Base-by-base conservation (phyloP, 2,797 vertebrate species). In the Dallia pectoralis region DNA sequence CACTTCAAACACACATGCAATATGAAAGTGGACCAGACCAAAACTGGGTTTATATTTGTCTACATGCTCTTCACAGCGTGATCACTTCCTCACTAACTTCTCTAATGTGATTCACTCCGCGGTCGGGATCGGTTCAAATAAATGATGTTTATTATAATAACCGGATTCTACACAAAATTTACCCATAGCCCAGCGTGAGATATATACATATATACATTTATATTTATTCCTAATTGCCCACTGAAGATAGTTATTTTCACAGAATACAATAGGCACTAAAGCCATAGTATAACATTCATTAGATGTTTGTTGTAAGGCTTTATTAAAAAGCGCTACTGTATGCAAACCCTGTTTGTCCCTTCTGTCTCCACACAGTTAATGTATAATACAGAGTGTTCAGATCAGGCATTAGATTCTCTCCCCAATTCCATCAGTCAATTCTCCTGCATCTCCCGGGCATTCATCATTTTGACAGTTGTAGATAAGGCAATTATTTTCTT, bases 381-480 rank as follows among this genome's bases (percentile, higher is more conserved):
- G 84, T 90, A 91, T 92, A 91, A 90, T 88, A 89, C 91, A 92
- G 92, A 91, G 90, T 90, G 89, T 91, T 92, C 90, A 90, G 91
- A 92, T 92, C 90, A 89, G 88, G 88, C 88, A 91, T 92, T 90
- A 92, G 88, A 91, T 86, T 87, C 51, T 22, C 73, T 48, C 84
- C 89, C 89, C 89, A 88, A 92, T 92, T 92, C 90, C 90, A 93
- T 92, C 91, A 90, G 91, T 92, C 92, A 91, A 89, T 92, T 92
- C 89, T 89, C 67, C 67, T 87, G 80, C 86, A 86, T 91, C 91
- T 92, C 88, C 36, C 30, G 87, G 89, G 91, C 92, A 93, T 93
- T 93, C 90, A 92, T 92, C 92, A 93, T 92, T 91, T 87, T 93
- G 92, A 93, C 92, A 92, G 91, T 91, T 91, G 91, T 89, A 93